phyloP scores from a whole-genome alignment of 1,140 invertebrate species.

The Stegodyphus mimosarum region DNA sequence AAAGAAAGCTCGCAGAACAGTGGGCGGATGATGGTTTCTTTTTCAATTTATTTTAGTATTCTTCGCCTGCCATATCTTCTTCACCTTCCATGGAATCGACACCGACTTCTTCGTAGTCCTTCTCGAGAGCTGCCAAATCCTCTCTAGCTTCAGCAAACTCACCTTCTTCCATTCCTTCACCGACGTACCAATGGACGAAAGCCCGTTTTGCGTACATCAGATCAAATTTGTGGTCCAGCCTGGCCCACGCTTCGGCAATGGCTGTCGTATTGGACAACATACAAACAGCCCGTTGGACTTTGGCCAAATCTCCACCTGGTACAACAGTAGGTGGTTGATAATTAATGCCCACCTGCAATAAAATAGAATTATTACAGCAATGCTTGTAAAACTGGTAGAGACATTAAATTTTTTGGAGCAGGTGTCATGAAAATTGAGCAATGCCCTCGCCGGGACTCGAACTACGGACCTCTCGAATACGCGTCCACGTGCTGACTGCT shows the following conservation, averaged over 20 bases:
- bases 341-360: constrained; percentile 73
- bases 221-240: constrained; percentile 74
- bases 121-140: constrained; percentile 77
- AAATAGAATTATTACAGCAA: neutral
- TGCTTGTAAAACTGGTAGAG: too few relatives aligned
- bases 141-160: constrained; percentile 73
- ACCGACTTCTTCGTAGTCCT: constrained; percentile 78
- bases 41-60: constrained; percentile 62
- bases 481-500: too few relatives aligned
- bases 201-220: constrained; percentile 74
- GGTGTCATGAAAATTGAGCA: too few relatives aligned
- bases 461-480: too few relatives aligned
- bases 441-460: too few relatives aligned
- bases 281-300: constrained; percentile 85
- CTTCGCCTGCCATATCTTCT: constrained; percentile 71
- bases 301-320: constrained; percentile 84
- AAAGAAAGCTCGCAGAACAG: neutral
- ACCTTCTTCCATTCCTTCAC: constrained; percentile 67
- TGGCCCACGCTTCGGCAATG: constrained; percentile 79
- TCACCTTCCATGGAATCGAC: constrained; percentile 73
- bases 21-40: neutral
- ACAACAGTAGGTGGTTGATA: constrained; percentile 88
- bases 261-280: constrained; percentile 80
- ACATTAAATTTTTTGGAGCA: too few relatives aligned
- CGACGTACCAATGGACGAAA: constrained; percentile 71